Base-by-base conservation (phyloP, 2,797 vertebrate genomes). In the Yasuhikotakia modesta region DNA sequence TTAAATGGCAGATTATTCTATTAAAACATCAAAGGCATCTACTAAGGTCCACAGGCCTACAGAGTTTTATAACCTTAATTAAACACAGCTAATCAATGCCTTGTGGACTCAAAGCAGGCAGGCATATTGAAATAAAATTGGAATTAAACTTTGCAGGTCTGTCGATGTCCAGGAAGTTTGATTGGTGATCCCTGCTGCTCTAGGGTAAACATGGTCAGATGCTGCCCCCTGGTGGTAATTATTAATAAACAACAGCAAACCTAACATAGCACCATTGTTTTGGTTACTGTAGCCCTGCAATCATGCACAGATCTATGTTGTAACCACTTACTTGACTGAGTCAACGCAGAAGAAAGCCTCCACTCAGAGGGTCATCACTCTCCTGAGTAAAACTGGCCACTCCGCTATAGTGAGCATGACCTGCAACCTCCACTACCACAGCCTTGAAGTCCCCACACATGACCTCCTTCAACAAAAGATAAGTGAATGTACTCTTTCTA, bases 381-480 rank as follows among this genome's bases (percentile, higher is more conserved):
- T 99, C 97, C 0, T 95, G 86, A 16, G 92, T 93, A 46, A 98
- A 96, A 79, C 82, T 91, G n/a, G 96, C 93, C 7, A 90, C 88
- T 1, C 96, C 96, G 0, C 92, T 97, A 86, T 99, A 99, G 89
- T 95, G 94, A 0, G 96, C 95, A 89, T 92, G 92, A 85, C 97
- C 97, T 0, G 94, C 90, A 0, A 99, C 96, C 88, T 99, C 97
- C 83, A 99, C 97, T 1, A 97, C 82, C 0, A 99, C 95, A 0
- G 96, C 95, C 0, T 88, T 92, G 85, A 96, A 95, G 55, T 94
- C 90, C 17, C 96, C 96, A 79, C 94, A 96, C 55, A 55, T 92
- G 3, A 91, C 88, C 89, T 97, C 95, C 97, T 99, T 65, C 5
- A 79, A 82, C 70, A 73, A 85, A 30, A 82, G 39, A 74, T 17